phyloP scores from a whole-genome alignment of 2,797 vertebrate species.

The Zenarchopterus dispar region DNA sequence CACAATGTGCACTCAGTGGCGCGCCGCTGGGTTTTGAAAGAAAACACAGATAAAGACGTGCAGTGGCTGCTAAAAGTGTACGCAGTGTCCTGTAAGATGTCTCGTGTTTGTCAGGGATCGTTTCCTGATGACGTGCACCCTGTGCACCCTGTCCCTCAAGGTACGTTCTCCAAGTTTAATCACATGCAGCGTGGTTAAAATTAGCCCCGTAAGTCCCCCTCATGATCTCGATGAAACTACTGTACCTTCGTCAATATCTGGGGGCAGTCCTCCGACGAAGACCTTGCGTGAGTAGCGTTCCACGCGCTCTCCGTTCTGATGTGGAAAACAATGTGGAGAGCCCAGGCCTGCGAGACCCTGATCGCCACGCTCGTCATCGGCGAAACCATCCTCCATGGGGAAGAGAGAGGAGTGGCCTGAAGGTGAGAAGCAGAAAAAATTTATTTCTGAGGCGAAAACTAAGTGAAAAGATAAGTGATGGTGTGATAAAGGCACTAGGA shows the following conservation, averaged over 20 bases:
- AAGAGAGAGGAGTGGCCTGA: conserved; percentile 98
- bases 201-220: not conserved
- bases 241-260: conserved; percentile 98
- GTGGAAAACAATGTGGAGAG: conserved; percentile 97
- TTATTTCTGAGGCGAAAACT: conserved; percentile 17
- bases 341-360: conserved; percentile 93
- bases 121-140: not conserved
- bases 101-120: not conserved
- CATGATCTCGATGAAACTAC: not conserved
- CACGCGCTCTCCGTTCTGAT: conserved; percentile 98
- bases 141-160: not conserved
- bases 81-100: not conserved
- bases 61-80: not conserved
- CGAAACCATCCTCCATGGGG: conserved; percentile 98
- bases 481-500: not conserved
- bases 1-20: not conserved
- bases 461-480: not conserved
- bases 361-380: conserved; percentile 95
- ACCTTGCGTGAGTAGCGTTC: conserved; percentile 98
- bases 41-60: not conserved
- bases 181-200: not conserved
- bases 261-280: conserved; percentile 96
- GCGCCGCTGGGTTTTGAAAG: not conserved
- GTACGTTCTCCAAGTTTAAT: not conserved
- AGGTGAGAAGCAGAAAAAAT: conserved; percentile 6